phyloP scores from a whole-genome alignment of 2,888 invertebrate genomes.

The Carcina quercana region DNA sequence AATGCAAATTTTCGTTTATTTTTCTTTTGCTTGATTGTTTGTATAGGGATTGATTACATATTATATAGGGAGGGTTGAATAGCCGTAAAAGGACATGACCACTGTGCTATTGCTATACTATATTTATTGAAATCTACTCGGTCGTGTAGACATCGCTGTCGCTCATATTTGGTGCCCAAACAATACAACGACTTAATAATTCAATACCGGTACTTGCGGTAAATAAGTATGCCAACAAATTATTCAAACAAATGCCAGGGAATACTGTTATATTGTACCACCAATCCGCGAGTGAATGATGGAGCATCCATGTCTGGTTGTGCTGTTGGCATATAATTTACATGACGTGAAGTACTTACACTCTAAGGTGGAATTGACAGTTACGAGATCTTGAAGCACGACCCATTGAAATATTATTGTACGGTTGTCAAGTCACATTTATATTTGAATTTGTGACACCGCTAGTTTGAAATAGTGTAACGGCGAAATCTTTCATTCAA shows the following conservation, averaged over 20 bases:
- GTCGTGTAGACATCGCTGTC: conserved; percentile 11
- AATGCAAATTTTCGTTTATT: too few species aligned
- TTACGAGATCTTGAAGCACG: background rate
- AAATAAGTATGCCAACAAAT: conserved; percentile 26
- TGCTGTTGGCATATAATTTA: conserved; percentile 1
- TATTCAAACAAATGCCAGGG: conserved; percentile 30
- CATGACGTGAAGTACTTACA: conserved; percentile 22
- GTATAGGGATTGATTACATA: too few species aligned
- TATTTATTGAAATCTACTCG: too few species aligned
- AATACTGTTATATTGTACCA: conserved; percentile 37
- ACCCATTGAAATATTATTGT: background rate
- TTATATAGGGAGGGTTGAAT: too few species aligned
- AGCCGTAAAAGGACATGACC: too few species aligned
- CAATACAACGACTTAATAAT: conserved; percentile 13
- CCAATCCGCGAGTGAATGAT: conserved; percentile 22
- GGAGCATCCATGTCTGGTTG: conserved; percentile 17
- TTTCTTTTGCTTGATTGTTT: too few species aligned
- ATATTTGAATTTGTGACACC: too few species aligned
- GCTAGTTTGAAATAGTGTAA: too few species aligned
- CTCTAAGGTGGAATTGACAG: conserved; percentile 7
- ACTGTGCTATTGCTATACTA: too few species aligned
- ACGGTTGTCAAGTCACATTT: too few species aligned
- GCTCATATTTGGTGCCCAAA: conserved; percentile 6
- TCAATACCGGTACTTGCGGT: conserved; percentile 29
- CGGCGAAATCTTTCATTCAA: too few species aligned